phyloP scores from a whole-genome alignment of 2,797 vertebrate genomes.

The Sparus aurata region DNA sequence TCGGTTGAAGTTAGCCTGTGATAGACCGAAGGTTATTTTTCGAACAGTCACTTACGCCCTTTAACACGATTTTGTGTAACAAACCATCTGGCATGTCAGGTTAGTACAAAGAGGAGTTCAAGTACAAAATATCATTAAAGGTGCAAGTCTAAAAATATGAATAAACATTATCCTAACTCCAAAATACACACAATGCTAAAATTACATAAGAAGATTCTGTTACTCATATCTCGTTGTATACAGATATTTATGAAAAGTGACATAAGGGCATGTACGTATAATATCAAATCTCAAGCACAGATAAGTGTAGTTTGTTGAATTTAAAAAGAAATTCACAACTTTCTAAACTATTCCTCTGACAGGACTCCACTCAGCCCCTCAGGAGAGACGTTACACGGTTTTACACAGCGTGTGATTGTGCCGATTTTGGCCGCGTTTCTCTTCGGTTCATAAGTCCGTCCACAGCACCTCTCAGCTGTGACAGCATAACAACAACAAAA shows the following conservation, averaged over 20 bases:
- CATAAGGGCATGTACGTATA: not conserved
- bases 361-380: conserved; percentile 13
- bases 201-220: not conserved
- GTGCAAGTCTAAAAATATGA: not conserved
- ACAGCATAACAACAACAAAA: conserved; percentile 76
- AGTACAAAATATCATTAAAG: not conserved
- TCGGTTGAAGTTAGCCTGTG: too few species aligned
- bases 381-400: conserved; percentile 37
- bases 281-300: not conserved
- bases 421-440: conserved; percentile 46
- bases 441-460: conserved; percentile 42
- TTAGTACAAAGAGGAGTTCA: not conserved
- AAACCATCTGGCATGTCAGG: too few species aligned
- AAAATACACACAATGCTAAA: not conserved
- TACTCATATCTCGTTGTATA: not conserved
- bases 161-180: not conserved
- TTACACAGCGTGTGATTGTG: conserved; percentile 46
- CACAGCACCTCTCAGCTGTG: conserved; percentile 59
- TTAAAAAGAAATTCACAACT: not conserved
- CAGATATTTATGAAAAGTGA: not conserved
- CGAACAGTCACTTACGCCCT: too few species aligned
- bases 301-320: not conserved
- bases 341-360: not conserved
- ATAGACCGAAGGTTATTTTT: too few species aligned
- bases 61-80: too few species aligned